Base-by-base conservation (phyloP, 1,140 invertebrate genomes). In the Papilio polyxenes region DNA sequence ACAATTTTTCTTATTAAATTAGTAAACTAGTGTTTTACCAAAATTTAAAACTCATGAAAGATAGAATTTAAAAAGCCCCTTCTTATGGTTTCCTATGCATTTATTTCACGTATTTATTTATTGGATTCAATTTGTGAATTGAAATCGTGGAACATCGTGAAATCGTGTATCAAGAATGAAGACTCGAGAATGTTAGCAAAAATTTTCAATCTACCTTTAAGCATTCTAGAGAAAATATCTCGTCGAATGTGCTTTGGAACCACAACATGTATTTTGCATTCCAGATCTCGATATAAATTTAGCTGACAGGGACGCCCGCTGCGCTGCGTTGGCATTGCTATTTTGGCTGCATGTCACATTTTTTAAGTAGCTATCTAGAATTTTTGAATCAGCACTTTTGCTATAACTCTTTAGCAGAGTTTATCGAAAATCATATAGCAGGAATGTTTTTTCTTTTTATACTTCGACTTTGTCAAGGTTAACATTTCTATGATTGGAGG, bases 211-310 rank as follows among this genome's bases (percentile, higher is more conserved):
- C 56, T 79, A 56, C 77, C 77, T 79, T 79, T 59, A 65, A 79
- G 37, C 77, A 23, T 79, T 62, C 56, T 79, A 79, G 53, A 65
- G 56, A 62, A 79, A 51, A 78, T 62, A 48, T 79, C 77, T 79
- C 37, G 53, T 79, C 31, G 77, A 79, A 77, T 77, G 77, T 65
- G 77, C 44, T 79, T 79, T 40, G 77, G n/a, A 79, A 59, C 77
- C 77, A 79, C 53, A 65, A 79, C 77, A 79, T 79, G 77, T 79
- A 79, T 79, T 79, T 40, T 15, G 56, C 77, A 79, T 79, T 79
- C 56, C 77, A 79, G 5, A 79, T 79, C 59, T 79, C 77, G 65
- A 79, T 79, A 79, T 79, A 79, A 79, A 79, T 79, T 79, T 79
- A 79, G 15, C 77, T 65, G 77, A 79, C 56, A 79, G 76, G 76